phyloP scores from a whole-genome alignment of 2,113 vertebrate species.

The Pithys albifrons region DNA sequence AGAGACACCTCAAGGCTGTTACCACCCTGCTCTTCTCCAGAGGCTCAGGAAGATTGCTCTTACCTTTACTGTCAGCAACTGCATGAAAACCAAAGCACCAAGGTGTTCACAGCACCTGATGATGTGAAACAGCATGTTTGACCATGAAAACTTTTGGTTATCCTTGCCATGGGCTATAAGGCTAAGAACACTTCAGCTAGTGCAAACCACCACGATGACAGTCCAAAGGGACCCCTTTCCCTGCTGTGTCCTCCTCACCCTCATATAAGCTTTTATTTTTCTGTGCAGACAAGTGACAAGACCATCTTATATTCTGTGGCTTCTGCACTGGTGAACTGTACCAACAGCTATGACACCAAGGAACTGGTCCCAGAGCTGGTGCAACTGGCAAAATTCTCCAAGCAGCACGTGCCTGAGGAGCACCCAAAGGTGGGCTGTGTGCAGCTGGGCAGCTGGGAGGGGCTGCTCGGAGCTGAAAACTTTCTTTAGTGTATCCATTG shows the following conservation, averaged over 20 bases:
- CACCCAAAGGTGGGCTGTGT: constrained; percentile 88
- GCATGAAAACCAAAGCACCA: background rate
- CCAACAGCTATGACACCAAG: constrained; percentile 95
- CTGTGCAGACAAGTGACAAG: constrained; percentile 87
- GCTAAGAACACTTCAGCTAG: background rate
- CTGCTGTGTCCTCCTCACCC: background rate
- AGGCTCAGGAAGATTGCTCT: background rate
- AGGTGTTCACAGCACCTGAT: background rate
- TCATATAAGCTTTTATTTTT: background rate
- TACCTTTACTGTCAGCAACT: background rate
- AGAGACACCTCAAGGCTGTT: background rate
- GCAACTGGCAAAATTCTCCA: constrained; percentile 97
- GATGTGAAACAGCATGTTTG: background rate
- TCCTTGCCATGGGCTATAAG: background rate
- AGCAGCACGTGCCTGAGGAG: constrained; percentile 95
- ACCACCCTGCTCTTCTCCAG: background rate
- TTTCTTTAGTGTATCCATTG: background rate
- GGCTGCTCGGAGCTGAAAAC: background rate
- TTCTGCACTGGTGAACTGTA: constrained; percentile 91
- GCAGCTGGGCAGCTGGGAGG: background rate
- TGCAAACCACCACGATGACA: background rate
- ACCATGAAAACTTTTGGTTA: background rate
- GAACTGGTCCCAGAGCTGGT: constrained; percentile 94
- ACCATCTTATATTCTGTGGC: constrained; percentile 94
- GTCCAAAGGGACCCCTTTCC: background rate